Conservation (phyloP, 2,888 invertebrate species). For the Phortica okadai region DNA sequence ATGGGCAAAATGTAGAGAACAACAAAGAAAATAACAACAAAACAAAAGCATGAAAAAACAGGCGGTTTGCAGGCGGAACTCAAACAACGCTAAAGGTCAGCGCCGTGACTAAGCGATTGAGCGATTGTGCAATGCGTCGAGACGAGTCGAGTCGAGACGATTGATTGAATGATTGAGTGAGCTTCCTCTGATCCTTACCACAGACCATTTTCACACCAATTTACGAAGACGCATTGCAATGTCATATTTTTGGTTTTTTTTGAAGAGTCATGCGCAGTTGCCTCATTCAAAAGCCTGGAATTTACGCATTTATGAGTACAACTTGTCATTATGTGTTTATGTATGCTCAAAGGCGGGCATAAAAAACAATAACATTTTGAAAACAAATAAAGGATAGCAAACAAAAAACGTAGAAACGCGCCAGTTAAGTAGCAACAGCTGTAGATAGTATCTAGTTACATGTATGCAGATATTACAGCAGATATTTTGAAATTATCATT, state of each 20-base stretch:
- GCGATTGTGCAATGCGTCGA: neutral
- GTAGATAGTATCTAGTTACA: neutral
- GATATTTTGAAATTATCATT: too few relatives aligned
- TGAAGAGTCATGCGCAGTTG: slow-evolving; percentile 56
- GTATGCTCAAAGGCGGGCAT: neutral
- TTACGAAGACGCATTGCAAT: slow-evolving; percentile 13
- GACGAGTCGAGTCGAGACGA: neutral
- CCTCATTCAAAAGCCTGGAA: slow-evolving; percentile 3
- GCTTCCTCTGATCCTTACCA: slow-evolving; percentile 56
- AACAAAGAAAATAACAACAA: neutral
- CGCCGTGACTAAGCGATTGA: slow-evolving; percentile 59
- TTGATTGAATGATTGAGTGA: slow-evolving; percentile 7
- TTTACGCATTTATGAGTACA: slow-evolving; percentile 57
- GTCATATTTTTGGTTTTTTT: slow-evolving; percentile 42
- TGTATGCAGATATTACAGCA: too few relatives aligned
- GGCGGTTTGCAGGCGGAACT: neutral
- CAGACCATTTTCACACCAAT: slow-evolving; percentile 48
- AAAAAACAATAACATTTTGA: slow-evolving; percentile 18
- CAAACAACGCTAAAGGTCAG: slow-evolving; percentile 22
- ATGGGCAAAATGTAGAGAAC: slow-evolving; percentile 60
- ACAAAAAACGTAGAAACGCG: neutral
- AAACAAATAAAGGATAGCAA: slow-evolving; percentile 15
- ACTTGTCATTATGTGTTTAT: neutral
- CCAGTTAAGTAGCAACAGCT: neutral
- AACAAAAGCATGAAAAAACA: neutral